Conservation (phyloP, 2,888 invertebrate species). For the Drosophila falleni region DNA sequence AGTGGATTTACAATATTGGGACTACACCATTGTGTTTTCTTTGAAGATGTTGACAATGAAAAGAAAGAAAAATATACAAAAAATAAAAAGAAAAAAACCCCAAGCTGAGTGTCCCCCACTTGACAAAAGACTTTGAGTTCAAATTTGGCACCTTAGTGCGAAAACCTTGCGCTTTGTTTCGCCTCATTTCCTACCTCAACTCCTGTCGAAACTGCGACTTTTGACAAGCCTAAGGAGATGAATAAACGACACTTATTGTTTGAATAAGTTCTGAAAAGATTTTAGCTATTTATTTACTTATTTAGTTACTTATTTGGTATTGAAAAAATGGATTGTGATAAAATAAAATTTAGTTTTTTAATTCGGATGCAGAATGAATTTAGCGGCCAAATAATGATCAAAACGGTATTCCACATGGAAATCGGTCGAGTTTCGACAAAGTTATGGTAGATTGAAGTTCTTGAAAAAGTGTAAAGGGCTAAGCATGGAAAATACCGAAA, state of each 20-base stretch:
- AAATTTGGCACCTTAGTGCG: constrained; percentile 67
- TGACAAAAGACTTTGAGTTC: constrained; percentile 58
- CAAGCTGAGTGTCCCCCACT: constrained; percentile 35
- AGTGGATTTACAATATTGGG: constrained; percentile 58
- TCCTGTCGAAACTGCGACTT: background rate
- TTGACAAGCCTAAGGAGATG: background rate
- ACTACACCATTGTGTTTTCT: constrained; percentile 58
- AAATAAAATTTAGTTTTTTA: too few relatives aligned
- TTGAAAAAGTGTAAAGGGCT: too few relatives aligned
- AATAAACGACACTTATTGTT: constrained; percentile 10
- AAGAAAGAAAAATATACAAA: background rate
- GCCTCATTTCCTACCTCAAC: constrained; percentile 1
- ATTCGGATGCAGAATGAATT: too few relatives aligned
- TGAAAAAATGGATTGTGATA: too few relatives aligned
- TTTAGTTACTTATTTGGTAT: background rate
- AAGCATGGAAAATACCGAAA: too few relatives aligned
- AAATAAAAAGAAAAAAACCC: constrained; percentile 18
- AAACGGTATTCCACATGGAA: too few relatives aligned
- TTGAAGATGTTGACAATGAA: constrained; percentile 44
- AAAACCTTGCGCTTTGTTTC: constrained; percentile 67
- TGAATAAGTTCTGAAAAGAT: background rate
- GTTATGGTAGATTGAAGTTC: too few relatives aligned
- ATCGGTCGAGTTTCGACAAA: too few relatives aligned
- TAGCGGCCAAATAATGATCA: too few relatives aligned
- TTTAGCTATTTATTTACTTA: background rate